phyloP scores from a whole-genome alignment of 2,888 invertebrate genomes.

The Aphidius colemani region DNA sequence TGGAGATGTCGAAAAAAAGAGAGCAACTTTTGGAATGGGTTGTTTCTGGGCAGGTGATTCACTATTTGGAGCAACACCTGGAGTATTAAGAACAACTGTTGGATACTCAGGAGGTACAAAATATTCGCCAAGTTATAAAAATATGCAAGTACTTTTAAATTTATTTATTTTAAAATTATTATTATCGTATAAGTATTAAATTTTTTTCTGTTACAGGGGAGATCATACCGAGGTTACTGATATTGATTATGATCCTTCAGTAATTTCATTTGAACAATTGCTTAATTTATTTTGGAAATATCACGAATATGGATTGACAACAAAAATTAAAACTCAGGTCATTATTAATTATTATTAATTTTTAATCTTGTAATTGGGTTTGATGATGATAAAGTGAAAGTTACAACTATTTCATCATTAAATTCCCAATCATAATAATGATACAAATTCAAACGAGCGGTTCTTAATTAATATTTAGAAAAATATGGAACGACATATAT shows the following conservation, averaged over 20 bases:
- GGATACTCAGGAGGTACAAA: conserved; percentile 90
- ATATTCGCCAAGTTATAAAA: conserved; percentile 80
- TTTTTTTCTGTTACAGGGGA: conserved; percentile 66
- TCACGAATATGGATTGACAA: conserved; percentile 86
- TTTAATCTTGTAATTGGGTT: neutral
- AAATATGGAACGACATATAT: too few species aligned
- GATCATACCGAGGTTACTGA: conserved; percentile 95
- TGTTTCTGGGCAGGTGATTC: conserved; percentile 94
- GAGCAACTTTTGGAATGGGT: conserved; percentile 90
- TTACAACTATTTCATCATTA: too few species aligned
- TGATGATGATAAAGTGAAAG: too few species aligned
- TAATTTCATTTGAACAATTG: conserved; percentile 75
- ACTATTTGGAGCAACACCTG: conserved; percentile 73
- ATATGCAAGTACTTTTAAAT: conserved; percentile 70
- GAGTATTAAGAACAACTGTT: conserved; percentile 84
- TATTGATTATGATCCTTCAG: conserved; percentile 84
- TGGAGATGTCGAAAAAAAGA: conserved; percentile 71
- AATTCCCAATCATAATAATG: too few species aligned
- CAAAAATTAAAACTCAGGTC: conserved; percentile 80
- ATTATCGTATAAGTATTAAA: too few species aligned
- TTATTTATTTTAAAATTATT: too few species aligned
- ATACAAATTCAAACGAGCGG: too few species aligned
- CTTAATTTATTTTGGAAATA: conserved; percentile 89
- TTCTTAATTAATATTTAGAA: too few species aligned
- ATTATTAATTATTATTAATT: conserved; percentile 19